Evolutionary conservation across 1,140 invertebrate species (phyloP).

Genomic region (Saccostrea glomerata): DNA sequence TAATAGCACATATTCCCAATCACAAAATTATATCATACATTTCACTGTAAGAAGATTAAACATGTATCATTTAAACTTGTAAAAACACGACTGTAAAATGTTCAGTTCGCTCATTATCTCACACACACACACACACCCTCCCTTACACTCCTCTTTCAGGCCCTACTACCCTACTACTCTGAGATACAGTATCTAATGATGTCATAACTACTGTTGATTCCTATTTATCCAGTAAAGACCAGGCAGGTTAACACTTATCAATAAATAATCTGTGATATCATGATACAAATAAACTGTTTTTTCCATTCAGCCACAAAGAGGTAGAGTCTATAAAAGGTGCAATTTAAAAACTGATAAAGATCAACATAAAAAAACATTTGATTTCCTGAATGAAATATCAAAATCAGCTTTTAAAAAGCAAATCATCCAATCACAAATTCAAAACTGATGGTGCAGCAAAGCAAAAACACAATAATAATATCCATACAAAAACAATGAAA

Average conservation of each 20-base stretch:
- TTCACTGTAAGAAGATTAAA: neutral
- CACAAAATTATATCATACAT: neutral
- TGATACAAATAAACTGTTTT: neutral
- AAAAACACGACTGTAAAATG: neutral
- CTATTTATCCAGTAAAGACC: neutral
- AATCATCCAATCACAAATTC: neutral
- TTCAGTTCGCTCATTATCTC: neutral
- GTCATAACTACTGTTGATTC: neutral
- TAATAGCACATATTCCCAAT: neutral
- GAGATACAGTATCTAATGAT: neutral
- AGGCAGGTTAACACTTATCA: neutral
- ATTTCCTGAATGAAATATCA: constrained; percentile 17
- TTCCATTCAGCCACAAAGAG: constrained; percentile 17
- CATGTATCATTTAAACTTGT: neutral
- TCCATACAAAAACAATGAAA: neutral
- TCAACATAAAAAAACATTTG: constrained; percentile 7
- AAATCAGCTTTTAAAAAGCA: neutral
- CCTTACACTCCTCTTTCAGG: neutral
- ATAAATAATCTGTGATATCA: neutral
- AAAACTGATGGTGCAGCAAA: neutral
- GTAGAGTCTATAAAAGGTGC: constrained; percentile 23
- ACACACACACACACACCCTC: neutral
- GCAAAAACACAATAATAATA: neutral
- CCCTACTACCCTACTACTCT: neutral
- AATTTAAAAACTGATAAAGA: neutral